Percentiles rank a stretch among this genome's conserved stretches.
phyloP scores from a whole-genome alignment of 2,113 vertebrate species.

The Myotis yumanensis region DNA sequence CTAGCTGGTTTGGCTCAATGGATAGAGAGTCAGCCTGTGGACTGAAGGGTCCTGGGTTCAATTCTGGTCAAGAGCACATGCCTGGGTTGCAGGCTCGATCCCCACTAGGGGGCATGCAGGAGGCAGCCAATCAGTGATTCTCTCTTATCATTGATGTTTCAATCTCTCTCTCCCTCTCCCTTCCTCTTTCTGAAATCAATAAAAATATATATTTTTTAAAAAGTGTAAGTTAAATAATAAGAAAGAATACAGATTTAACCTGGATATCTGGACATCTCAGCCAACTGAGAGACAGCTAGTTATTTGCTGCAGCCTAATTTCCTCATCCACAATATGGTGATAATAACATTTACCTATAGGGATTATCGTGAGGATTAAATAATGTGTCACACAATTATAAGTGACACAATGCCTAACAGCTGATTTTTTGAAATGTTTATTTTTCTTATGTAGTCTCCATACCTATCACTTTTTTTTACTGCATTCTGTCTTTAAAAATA shows the following conservation, averaged over 20 bases:
- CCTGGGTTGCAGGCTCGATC: no score
- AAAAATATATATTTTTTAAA: not conserved
- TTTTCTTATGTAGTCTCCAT: not conserved
- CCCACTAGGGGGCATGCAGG: no score
- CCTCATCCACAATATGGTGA: not conserved
- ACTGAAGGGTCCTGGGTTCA: no score
- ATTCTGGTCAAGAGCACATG: no score
- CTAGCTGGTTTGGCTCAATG: no score
- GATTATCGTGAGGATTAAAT: not conserved
- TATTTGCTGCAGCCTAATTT: not conserved
- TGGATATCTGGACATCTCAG: not conserved
- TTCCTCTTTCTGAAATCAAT: no score
- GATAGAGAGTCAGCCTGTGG: no score
- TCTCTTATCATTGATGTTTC: no score
- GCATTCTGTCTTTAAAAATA: constrained; percentile 10
- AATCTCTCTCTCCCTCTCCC: no score
- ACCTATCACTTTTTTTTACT: not conserved
- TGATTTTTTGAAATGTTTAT: not conserved
- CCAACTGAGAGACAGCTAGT: not conserved
- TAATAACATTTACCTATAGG: not conserved
- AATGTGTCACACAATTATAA: not conserved
- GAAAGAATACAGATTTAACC: not conserved
- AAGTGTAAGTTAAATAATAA: not conserved
- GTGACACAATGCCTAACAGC: not conserved
- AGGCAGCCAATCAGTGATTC: no score